Percentiles rank a stretch among this genome's conserved stretches.
phyloP scores from a whole-genome alignment of 2,113 vertebrate genomes.

The Oenanthe melanoleuca region DNA sequence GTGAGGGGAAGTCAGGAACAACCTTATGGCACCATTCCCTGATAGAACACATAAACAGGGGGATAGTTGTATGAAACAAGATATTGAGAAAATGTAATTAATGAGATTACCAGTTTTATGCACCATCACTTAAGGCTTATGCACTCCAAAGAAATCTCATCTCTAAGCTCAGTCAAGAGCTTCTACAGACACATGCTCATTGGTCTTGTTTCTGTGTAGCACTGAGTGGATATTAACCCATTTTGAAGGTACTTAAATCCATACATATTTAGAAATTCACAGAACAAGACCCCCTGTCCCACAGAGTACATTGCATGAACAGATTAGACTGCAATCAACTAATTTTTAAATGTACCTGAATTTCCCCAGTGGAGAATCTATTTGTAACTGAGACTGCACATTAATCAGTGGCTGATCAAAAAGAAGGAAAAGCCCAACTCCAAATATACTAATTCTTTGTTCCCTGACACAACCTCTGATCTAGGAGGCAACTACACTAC shows the following conservation, averaged over 20 bases:
- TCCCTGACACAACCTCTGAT: not conserved
- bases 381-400: not conserved
- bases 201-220: not conserved
- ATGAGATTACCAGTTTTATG: not conserved
- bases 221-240: not conserved
- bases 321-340: not conserved
- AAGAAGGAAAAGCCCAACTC: not conserved
- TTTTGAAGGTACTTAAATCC: not conserved
- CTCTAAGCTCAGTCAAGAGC: not conserved
- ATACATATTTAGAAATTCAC: not conserved
- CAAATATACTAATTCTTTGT: not conserved
- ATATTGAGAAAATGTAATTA: not conserved
- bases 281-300: not conserved
- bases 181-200: not conserved
- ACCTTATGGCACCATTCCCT: not conserved
- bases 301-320: not conserved
- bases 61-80: not conserved
- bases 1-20: not conserved
- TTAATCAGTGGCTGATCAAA: not conserved
- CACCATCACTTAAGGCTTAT: not conserved
- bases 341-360: not conserved
- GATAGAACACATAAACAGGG: not conserved
- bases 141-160: not conserved
- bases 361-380: not conserved
- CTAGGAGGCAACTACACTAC: not conserved